Evolutionary conservation across 2,113 vertebrate species (phyloP).

Genomic region (Petaurus breviceps): DNA sequence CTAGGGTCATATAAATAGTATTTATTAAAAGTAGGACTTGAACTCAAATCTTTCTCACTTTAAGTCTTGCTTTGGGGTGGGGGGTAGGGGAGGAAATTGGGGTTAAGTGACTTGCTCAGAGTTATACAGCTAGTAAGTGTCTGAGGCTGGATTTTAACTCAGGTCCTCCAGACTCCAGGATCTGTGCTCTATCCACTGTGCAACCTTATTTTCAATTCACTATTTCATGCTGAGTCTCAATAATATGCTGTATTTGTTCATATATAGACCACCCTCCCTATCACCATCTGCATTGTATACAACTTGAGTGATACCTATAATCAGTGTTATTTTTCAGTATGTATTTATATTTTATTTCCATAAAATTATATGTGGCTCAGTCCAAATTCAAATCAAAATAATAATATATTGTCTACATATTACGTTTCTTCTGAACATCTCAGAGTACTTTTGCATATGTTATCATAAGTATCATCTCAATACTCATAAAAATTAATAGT

Average conservation of each 20-base stretch:
- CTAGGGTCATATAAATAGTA: not conserved
- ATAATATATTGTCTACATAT: not conserved
- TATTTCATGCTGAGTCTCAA: not conserved
- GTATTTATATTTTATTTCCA: not conserved
- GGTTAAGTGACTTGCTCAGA: not conserved
- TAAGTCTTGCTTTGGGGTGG: not conserved
- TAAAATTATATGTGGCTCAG: not conserved
- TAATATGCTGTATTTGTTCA: not conserved
- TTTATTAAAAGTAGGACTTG: not conserved
- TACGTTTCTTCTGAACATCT: not conserved
- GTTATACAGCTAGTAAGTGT: not conserved
- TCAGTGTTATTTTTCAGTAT: not conserved
- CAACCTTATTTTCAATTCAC: not conserved
- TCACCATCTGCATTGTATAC: not conserved
- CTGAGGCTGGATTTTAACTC: not conserved
- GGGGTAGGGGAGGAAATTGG: not conserved
- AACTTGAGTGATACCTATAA: not conserved
- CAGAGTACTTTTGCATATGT: conserved; percentile 1
- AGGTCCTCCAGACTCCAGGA: not conserved
- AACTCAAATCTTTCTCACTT: not conserved
- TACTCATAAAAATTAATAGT: not conserved
- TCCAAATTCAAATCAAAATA: not conserved
- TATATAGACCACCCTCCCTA: not conserved
- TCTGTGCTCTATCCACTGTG: not conserved
- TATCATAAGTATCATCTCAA: not conserved